Base-by-base conservation (phyloP, 2,888 invertebrate genomes). In the Melieria omissa region DNA sequence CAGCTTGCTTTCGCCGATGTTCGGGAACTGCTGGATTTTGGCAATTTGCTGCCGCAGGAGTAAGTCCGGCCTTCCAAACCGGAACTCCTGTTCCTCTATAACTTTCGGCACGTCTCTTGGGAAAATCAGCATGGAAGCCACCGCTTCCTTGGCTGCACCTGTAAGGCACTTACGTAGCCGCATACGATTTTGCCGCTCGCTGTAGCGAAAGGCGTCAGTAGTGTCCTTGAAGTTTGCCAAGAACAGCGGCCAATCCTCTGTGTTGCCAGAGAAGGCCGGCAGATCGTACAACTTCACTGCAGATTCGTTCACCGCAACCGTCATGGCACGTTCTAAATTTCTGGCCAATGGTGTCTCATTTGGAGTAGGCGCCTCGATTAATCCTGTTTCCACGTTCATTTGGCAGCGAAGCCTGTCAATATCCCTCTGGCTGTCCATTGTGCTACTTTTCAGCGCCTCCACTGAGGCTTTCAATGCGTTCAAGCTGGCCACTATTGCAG, bases 41-140 rank as follows among this genome's bases (percentile, higher is more conserved):
- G 55, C 60, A 41, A 73, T n/a, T 55, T 75, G 72, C 3, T 63
- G 41, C 3, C 64, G 65, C 9, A 75, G 58, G 12, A 73, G 64
- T 3, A 74, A 9, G 4, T 74, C 73, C 8, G 74, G 72, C 1
- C 74, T 70, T n/a, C 76, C 68, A 47, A 73, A 77, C 29, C 67
- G 72, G 42, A 77, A 75, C 47, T 73, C 14, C 0, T 74, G 44
- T 61, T 75, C 73, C 8, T 72, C 61, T 9, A 75, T 72, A 8
- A 70, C 73, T 10, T 61, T 42, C 0, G 72, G 68, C 5, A 72
- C 72, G n/a, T 72, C 65, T 0, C 72, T 61, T 10, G 72, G 70
- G 10, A 71, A 65, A 9, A 75, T 72, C 5, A 71, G 12, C 58
- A 72, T 55, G 16, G 72, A 68, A 9, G 49, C 45, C 0, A 74